Base-by-base conservation (phyloP, 2,113 vertebrate species). In the Ariopsis seemanni region DNA sequence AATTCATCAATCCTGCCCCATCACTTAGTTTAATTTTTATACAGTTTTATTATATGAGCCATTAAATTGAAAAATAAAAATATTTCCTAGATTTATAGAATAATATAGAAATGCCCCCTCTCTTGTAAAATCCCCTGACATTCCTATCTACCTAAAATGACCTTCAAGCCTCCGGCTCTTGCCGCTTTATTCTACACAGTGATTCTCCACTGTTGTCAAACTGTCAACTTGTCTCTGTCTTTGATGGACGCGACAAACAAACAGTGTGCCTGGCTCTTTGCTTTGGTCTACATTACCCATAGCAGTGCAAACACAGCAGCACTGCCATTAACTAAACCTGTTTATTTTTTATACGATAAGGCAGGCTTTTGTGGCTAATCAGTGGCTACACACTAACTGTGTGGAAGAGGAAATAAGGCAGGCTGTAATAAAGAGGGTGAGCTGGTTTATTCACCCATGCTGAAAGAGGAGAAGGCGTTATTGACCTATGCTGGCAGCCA, bases 401-500 rank as follows among this genome's bases (percentile, higher is more conserved):
- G 90, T 92, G 89, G 52, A 95, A 95, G 96, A 96, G 95, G 96
- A 96, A 91, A 91, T 83, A 91, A 91, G 90, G 89, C 88, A 91
- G 94, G 93, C 94, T 93, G 94, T 93, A 94, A 97, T 97, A 95
- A 75, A 82, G 81, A 72, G 71, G 74, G 75, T 30, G 96, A 97
- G 97, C 95, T 95, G 97, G 97, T 97, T 98, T 98, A 98, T 96
- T 97, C 96, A 95, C 96, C 96, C 96, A 96, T 96, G 96, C 95
- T 95, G 96, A 97, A 92, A 91, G 91, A 92, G 91, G 90, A 96
- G 97, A 97, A 95, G 96, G 97, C 97, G 96, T 97, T 98, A 98
- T 97, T 99, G 98, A 99, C 97, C 97, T 99, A 96, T 93, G 94
- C 96, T 97, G 96, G 97, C 97, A 97, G 96, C 97, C 97, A 98